Percentiles rank a stretch among this genome's conserved stretches.
These are phyloP conservation scores for Agrypnia vestita DNA, from an alignment of 1,140 invertebrate species.

Conservation along the genomic window DNA sequence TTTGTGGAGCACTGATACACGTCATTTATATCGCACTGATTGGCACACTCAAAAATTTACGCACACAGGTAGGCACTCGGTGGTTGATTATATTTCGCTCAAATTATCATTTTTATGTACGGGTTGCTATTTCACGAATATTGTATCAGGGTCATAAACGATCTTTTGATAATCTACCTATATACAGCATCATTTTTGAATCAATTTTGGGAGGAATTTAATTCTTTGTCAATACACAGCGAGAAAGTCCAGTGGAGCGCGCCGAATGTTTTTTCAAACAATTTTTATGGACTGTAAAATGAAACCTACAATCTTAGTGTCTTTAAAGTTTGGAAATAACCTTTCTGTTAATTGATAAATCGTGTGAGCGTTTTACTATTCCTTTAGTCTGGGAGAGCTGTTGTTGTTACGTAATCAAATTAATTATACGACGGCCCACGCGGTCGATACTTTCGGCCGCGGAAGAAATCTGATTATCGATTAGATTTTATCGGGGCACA, in stretches of 20 bases:
- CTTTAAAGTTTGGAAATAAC: conserved; percentile 33
- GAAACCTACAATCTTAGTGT: conserved; percentile 38
- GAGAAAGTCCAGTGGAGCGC: conserved; percentile 9
- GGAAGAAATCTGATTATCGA: conserved; percentile 11
- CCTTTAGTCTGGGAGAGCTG: neutral
- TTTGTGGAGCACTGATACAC: too few relatives aligned
- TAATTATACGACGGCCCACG: conserved; percentile 16
- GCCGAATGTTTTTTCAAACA: conserved; percentile 18
- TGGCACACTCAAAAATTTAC: too few relatives aligned
- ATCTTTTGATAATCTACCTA: too few relatives aligned
- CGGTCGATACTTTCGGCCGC: neutral
- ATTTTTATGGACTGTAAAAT: conserved; percentile 34
- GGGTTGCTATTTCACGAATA: too few relatives aligned
- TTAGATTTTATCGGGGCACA: neutral
- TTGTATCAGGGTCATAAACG: too few relatives aligned
- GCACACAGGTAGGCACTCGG: too few relatives aligned
- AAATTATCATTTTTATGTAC: too few relatives aligned
- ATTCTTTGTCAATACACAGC: neutral
- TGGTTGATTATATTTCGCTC: too few relatives aligned
- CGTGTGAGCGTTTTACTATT: neutral
- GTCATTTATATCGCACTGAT: too few relatives aligned
- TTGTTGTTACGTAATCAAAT: conserved; percentile 25
- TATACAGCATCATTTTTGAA: too few relatives aligned
- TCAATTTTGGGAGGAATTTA: neutral
- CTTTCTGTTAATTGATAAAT: conserved; percentile 47